Evolutionary conservation across 2,888 invertebrate species (phyloP), one percentile per base, ranked within the genome.

Genomic region (Oasisia sp.): DNA sequence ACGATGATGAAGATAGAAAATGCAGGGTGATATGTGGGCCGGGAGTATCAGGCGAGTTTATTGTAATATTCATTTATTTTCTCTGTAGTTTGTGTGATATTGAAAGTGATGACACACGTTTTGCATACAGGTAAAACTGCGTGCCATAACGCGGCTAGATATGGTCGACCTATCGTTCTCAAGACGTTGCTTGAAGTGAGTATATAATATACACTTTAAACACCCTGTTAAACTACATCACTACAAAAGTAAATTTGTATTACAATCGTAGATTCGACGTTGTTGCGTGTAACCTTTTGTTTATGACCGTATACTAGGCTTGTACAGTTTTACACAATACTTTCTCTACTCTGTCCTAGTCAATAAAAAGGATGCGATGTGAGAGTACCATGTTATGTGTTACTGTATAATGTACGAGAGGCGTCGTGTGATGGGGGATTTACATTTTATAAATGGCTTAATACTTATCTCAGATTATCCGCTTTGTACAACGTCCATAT

Each of bases 121-220:
- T 44, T n/a, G 50, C 9, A 7, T 90, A 27, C 44, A 91, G 91
- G 91, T 91, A 91, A 91, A 50, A 91, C 56, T 32, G 91, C 91
- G 14, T 91, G 91, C 32, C 91, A 91, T 50, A 45, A 91, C 12
- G 91, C 91, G 5, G 44, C 91, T 9, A 32, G 91, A 12, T 91
- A 91, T n/a, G 91, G 91, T 5, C 19, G 90, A 74, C 74, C 74
- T 27, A 27, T 27, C 74, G 74, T 74, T 4, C 74, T 74, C 27
- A 74, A 74, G 74, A 74, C 27, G 74, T n/a, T 74, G 74, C 74
- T 74, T 74, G 74, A 74, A 74, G 74, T 74, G 74, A 74, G 74
- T 74, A n/a, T 74, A 27, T 27, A 7, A 7, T 27, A 5, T 74
- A 74, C 74, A 74, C 74, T 74, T 74, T 74, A n/a, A 27, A 0